phyloP scores from a whole-genome alignment of 2,113 vertebrate genomes.

The Oreotrochilus melanogaster region DNA sequence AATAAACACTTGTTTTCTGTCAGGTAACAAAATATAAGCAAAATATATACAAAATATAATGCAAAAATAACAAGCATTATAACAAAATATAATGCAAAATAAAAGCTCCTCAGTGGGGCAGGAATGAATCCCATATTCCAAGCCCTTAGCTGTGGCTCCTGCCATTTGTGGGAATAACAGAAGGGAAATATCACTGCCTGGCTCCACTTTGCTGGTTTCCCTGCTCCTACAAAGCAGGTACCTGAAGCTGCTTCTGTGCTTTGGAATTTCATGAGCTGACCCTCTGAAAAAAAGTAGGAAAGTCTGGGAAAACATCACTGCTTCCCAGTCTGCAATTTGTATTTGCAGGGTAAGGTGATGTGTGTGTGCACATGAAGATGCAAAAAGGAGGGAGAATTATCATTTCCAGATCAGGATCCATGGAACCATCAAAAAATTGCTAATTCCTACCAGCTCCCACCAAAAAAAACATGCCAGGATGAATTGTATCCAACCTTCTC shows the following conservation, averaged over 20 bases:
- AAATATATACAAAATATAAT: not conserved
- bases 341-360: not conserved
- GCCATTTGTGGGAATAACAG: not conserved
- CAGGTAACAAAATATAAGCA: not conserved
- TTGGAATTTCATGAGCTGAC: not conserved
- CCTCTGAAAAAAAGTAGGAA: not conserved
- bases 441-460: not conserved
- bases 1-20: not conserved
- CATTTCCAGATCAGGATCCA: not conserved
- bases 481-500: not conserved
- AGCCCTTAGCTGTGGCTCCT: not conserved
- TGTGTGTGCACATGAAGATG: not conserved
- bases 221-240: not conserved
- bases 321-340: not conserved
- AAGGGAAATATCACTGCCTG: not conserved
- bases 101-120: not conserved
- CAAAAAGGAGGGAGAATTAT: not conserved
- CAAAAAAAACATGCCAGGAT: not conserved
- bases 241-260: not conserved
- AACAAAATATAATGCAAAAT: not conserved
- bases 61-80: no score
- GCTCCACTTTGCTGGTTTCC: not conserved
- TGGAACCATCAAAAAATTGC: not conserved
- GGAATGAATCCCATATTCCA: not conserved
- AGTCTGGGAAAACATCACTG: not conserved